These are phyloP conservation scores for Thera obeliscata DNA, from an alignment of 2,888 invertebrate species.

Conservation along the genomic window DNA sequence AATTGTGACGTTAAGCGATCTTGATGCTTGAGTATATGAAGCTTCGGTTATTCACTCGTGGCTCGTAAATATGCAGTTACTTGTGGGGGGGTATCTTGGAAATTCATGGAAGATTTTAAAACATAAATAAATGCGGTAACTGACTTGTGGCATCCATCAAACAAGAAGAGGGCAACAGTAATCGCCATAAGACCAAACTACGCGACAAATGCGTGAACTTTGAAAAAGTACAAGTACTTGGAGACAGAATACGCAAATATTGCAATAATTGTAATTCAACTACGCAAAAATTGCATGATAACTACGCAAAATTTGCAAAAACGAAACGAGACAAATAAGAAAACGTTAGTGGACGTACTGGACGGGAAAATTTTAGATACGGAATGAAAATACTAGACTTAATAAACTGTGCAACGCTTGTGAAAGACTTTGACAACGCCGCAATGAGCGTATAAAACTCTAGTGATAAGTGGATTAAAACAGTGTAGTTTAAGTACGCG, in stretches of 20 bases:
- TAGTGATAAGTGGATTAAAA: conserved; percentile 24
- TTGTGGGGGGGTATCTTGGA: not conserved
- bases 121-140: not conserved
- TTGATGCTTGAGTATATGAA: no score
- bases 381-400: conserved; percentile 13
- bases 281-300: conserved; percentile 12
- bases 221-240: not conserved
- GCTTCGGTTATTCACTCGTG: not conserved
- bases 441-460: conserved; percentile 22
- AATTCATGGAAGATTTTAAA: not conserved
- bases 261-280: not conserved
- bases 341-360: conserved; percentile 3
- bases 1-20: no score
- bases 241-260: conserved; percentile 1
- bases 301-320: conserved; percentile 6
- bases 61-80: no score
- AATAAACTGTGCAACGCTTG: conserved; percentile 22
- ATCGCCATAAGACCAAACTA: not conserved
- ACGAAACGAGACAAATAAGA: conserved; percentile 3
- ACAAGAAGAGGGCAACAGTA: not conserved
- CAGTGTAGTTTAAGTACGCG: conserved; percentile 19
- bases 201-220: not conserved
- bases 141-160: not conserved
- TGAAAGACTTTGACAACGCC: conserved; percentile 19
- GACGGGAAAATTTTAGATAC: conserved; percentile 18